Conservation (phyloP, 2,113 vertebrate species). For the Triplophysa dalaica region DNA sequence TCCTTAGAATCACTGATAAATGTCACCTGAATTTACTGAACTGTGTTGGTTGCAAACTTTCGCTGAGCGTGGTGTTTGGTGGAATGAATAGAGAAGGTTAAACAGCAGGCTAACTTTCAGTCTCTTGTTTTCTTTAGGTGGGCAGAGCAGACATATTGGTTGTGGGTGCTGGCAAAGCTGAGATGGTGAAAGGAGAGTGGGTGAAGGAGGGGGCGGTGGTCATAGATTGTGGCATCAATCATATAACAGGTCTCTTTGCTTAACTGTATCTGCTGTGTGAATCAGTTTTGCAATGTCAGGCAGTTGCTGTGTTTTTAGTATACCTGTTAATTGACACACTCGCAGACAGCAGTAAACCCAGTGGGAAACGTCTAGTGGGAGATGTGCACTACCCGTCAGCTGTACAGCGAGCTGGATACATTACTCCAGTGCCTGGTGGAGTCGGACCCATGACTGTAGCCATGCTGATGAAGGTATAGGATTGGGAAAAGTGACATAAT, state of each 20-base stretch:
- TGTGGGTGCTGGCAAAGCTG: constrained; percentile 86
- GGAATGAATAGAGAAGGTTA: not conserved
- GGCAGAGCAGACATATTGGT: constrained; percentile 91
- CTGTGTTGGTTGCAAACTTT: not conserved
- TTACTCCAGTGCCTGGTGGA: constrained; percentile 95
- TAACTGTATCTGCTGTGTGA: not conserved
- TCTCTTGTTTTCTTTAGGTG: constrained; percentile 64
- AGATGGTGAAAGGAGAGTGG: constrained; percentile 97
- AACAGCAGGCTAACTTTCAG: not conserved
- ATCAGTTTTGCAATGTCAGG: not conserved
- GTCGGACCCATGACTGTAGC: constrained; percentile 98
- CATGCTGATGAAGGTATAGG: constrained; percentile 93
- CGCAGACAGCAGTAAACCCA: constrained; percentile 81
- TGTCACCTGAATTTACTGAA: not conserved
- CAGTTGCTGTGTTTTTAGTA: constrained; percentile 4
- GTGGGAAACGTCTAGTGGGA: constrained; percentile 85
- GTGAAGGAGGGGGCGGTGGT: constrained; percentile 91
- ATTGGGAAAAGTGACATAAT: not conserved
- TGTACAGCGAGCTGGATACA: constrained; percentile 83
- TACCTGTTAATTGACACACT: not conserved
- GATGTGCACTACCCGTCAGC: constrained; percentile 87
- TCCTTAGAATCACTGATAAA: not conserved
- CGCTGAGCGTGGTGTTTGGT: not conserved
- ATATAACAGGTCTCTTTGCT: constrained; percentile 78
- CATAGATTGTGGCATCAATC: constrained; percentile 96